These are phyloP conservation scores for Oceanodroma tethys DNA, from an alignment of 2,113 vertebrate genomes.

Conservation along the genomic window DNA sequence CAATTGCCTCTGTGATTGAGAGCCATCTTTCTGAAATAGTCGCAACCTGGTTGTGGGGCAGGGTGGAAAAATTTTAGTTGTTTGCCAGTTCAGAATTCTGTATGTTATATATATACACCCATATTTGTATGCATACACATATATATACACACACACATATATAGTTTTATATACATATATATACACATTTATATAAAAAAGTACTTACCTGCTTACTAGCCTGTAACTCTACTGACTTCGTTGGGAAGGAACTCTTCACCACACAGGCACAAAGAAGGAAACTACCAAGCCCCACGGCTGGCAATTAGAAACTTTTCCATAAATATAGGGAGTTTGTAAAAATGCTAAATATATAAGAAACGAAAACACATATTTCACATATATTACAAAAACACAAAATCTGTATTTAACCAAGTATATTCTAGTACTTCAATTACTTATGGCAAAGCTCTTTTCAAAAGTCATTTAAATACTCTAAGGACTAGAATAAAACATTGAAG, in stretches of 20 bases:
- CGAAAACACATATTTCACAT: neutral
- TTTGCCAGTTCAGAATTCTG: neutral
- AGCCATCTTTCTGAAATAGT: neutral
- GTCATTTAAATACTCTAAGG: neutral
- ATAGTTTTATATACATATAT: too few relatives aligned
- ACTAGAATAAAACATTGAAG: neutral
- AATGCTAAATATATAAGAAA: neutral
- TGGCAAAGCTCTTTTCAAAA: neutral
- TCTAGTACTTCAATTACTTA: neutral
- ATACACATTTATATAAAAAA: neutral
- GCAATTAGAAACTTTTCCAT: neutral
- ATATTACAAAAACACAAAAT: neutral
- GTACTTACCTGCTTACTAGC: neutral
- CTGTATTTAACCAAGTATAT: neutral
- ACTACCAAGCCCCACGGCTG: neutral
- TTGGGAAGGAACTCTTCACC: neutral
- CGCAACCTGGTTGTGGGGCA: neutral
- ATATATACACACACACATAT: neutral
- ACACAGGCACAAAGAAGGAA: neutral
- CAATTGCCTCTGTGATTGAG: fast-evolving
- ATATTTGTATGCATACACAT: neutral
- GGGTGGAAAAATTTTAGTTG: neutral
- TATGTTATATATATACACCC: neutral
- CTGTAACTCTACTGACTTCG: neutral
- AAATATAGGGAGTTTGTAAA: neutral